Conservation (phyloP, 2,888 invertebrate species). For the Athalia circularis region DNA sequence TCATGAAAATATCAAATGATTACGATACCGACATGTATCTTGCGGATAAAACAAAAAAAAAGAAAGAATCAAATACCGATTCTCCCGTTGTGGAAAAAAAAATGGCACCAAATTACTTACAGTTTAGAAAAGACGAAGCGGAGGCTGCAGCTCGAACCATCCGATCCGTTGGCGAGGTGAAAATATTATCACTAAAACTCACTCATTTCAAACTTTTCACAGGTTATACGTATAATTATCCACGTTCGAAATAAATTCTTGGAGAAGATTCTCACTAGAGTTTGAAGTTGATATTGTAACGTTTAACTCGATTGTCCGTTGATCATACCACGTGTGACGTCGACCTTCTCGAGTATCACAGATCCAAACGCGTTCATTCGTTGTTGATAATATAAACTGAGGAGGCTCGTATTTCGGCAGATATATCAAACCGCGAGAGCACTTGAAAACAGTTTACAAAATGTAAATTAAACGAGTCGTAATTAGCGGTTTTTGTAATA, state of each 20-base stretch:
- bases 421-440: conserved; percentile 11
- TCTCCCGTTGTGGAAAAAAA: background rate
- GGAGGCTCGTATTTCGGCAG: conserved; percentile 25
- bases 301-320: background rate
- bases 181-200: conserved; percentile 8
- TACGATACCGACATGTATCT: background rate
- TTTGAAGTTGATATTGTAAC: background rate
- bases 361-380: background rate
- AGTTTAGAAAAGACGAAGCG: background rate
- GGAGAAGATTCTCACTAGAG: conserved; percentile 13
- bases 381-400: background rate
- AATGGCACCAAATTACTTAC: conserved; percentile 16
- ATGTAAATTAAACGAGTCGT: conserved; percentile 11
- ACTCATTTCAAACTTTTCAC: conserved; percentile 31
- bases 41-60: no score
- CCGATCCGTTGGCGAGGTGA: conserved; percentile 20
- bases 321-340: background rate
- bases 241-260: background rate
- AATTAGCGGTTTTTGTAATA: background rate
- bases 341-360: conserved; percentile 14
- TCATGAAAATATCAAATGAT: background rate
- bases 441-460: conserved; percentile 3
- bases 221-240: background rate
- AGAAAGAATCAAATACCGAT: background rate
- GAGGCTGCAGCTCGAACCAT: conserved; percentile 12